A percentile compares a stretch with the other conserved stretches of the same genome.
phyloP scores from a whole-genome alignment of 2,113 vertebrate genomes.

The Anhinga rufa region DNA sequence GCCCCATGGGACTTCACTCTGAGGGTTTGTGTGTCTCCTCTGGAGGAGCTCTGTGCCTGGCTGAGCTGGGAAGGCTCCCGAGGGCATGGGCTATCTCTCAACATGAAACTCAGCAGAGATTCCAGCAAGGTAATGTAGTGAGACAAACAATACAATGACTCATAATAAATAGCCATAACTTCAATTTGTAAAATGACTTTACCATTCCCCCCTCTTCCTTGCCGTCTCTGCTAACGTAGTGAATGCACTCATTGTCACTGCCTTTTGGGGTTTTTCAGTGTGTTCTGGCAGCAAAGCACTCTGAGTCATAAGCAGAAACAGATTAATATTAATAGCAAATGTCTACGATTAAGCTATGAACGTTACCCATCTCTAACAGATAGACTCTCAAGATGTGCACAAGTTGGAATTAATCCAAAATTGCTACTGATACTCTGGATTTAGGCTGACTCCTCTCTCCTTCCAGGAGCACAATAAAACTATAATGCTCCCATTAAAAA shows the following conservation, averaged over 20 bases:
- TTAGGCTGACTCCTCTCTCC: background rate
- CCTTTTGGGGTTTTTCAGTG: background rate
- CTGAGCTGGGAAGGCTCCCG: background rate
- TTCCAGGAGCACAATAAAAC: background rate
- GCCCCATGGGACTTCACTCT: background rate
- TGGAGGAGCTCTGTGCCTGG: background rate
- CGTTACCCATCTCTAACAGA: background rate
- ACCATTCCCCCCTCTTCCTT: background rate
- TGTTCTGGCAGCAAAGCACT: background rate
- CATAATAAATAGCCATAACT: background rate
- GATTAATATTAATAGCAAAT: conserved; percentile 19
- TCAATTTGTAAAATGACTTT: background rate
- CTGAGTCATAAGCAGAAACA: conserved; percentile 31
- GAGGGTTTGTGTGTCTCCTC: background rate
- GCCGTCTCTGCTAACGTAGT: background rate
- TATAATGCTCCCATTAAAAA: background rate
- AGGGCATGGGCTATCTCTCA: background rate
- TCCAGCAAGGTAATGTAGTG: background rate
- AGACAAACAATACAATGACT: background rate
- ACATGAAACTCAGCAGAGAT: background rate
- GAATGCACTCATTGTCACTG: background rate
- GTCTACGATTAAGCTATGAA: background rate
- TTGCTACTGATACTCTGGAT: background rate
- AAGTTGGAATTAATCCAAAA: background rate
- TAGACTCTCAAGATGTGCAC: background rate